Conservation (phyloP, 1,140 invertebrate genomes). For the Andricus grossulariae region DNA sequence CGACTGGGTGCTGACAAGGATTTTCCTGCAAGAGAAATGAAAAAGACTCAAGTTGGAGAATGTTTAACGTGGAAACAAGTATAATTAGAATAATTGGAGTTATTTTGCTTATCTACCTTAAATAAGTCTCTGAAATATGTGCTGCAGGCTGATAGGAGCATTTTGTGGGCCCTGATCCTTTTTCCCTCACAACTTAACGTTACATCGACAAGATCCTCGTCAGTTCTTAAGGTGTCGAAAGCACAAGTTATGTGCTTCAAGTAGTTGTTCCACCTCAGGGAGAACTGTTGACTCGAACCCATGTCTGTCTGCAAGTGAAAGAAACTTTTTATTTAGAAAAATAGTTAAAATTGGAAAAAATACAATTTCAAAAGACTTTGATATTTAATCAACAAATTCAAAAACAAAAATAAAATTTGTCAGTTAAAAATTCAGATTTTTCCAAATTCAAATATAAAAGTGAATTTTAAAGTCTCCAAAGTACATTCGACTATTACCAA, state of each 20-base stretch:
- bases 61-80: neutral
- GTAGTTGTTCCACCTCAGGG: conserved; percentile 87
- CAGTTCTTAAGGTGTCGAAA: conserved; percentile 84
- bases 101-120: conserved; percentile 73
- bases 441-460: no score
- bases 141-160: conserved; percentile 89
- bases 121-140: conserved; percentile 90
- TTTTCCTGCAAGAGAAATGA: conserved; percentile 78
- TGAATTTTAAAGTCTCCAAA: no score
- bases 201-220: conserved; percentile 90
- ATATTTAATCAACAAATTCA: neutral
- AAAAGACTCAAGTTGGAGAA: neutral
- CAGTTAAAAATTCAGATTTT: neutral
- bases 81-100: neutral
- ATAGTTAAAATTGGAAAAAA: neutral
- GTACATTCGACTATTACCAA: no score
- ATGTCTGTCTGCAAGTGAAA: conserved; percentile 63
- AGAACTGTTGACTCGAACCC: conserved; percentile 82
- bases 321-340: neutral
- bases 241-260: conserved; percentile 84
- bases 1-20: conserved; percentile 89
- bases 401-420: neutral
- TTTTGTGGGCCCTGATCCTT: conserved; percentile 88
- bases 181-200: conserved; percentile 90
- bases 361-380: neutral